Base-by-base conservation (phyloP, 2,113 vertebrate genomes). In the Ammodytes dubius region DNA sequence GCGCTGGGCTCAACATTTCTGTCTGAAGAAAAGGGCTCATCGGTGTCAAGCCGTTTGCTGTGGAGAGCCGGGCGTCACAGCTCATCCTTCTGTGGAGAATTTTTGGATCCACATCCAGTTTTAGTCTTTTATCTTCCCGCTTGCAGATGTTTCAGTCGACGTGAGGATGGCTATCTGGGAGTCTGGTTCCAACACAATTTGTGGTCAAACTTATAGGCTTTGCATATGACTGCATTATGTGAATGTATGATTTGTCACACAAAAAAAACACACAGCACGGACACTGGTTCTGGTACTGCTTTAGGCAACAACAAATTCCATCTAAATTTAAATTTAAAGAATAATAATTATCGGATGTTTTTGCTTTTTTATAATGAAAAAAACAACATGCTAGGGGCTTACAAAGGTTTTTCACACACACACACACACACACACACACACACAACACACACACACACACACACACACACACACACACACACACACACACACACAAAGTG, bases 41-140 rank as follows among this genome's bases (percentile, higher is more conserved):
- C 47, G 76, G 87, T 88, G 87, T 89, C 81, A 79, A 74, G 83
- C 86, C 67, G 40, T 86, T 74, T 49, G 17, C 86, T 75, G 82
- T 79, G 4, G 79, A 83, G 90, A 84, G 87, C 59, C 47, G 75
- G 27, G 58, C 69, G 45, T 65, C 39, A 67, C 80, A 83, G 91
- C 91, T 92, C 88, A 90, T 89, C 89, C 89, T 92, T 87, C 85
- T 90, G 88, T 79, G 92, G 82, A 86, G 83, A 79, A 66, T 89
- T 86, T 86, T 90, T 82, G 88, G 27, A 83, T 81, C 68, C 52
- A 63, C 69, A 76, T 79, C 59, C 85, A 74, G 70, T 76, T 80
- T 67, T 56, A 27, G 69, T 81, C 84, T 89, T 93, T 92, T 93
- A 94, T 94, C 93, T 92, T 65, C 68, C 82, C 72, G 84, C 71